Percentiles rank a stretch among this genome's conserved stretches.
Conservation (phyloP, 1,140 invertebrate species). For the Dysdera silvatica region DNA sequence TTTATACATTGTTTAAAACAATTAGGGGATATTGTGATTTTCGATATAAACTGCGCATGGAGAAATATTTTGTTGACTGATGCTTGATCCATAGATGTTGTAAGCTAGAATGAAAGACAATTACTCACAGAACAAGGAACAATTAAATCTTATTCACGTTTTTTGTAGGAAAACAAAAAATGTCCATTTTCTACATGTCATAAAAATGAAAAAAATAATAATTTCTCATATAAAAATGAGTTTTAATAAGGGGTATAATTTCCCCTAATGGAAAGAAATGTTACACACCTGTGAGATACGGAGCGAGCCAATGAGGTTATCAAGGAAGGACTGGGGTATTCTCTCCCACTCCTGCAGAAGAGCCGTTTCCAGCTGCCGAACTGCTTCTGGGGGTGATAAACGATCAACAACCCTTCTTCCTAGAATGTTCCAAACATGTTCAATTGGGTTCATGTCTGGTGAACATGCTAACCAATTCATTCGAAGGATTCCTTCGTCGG, state of each 20-base stretch:
- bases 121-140: too few relatives aligned
- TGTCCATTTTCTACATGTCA: too few relatives aligned
- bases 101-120: too few relatives aligned
- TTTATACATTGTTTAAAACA: too few relatives aligned
- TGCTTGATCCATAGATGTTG: too few relatives aligned
- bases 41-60: too few relatives aligned
- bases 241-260: background rate
- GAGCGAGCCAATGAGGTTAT: conserved; percentile 4
- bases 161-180: too few relatives aligned
- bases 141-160: too few relatives aligned
- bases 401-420: background rate
- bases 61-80: too few relatives aligned
- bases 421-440: background rate
- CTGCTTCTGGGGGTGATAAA: background rate
- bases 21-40: too few relatives aligned
- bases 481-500: background rate
- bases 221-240: background rate
- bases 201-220: too few relatives aligned
- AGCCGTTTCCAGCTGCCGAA: background rate
- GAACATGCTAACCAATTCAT: background rate
- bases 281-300: background rate
- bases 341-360: background rate
- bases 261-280: background rate
- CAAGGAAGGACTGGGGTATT: background rate
- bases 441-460: background rate